Evolutionary conservation across 2,888 invertebrate genomes (phyloP).

Genomic region (Malthinus flaveolus): DNA sequence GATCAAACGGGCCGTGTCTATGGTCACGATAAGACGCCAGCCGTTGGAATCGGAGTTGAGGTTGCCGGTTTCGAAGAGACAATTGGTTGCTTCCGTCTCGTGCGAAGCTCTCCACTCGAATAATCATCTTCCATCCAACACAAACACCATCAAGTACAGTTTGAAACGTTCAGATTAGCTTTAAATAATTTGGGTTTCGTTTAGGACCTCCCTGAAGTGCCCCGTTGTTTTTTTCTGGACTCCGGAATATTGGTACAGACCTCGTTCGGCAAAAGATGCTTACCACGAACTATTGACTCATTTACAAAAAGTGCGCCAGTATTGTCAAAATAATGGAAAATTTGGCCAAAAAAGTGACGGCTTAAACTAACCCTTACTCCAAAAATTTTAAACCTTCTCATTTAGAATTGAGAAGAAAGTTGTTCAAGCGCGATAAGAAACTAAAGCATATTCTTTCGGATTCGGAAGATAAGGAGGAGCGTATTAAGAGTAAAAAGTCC

Average conservation of each 20-base stretch:
- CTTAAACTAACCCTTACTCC: too few species aligned
- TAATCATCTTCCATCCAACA: constrained; percentile 30
- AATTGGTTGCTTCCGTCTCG: constrained; percentile 55
- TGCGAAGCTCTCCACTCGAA: constrained; percentile 48
- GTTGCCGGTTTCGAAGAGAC: constrained; percentile 54
- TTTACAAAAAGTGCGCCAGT: constrained; percentile 43
- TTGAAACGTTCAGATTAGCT: not conserved
- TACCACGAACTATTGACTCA: constrained; percentile 54
- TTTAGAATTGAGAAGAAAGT: constrained; percentile 7
- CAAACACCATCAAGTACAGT: constrained; percentile 38
- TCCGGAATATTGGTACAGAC: constrained; percentile 60
- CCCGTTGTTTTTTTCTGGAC: constrained; percentile 60
- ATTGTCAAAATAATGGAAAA: constrained; percentile 34
- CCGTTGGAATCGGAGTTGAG: constrained; percentile 51
- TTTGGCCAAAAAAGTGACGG: not conserved
- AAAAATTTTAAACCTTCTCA: too few species aligned
- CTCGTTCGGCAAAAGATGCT: constrained; percentile 53
- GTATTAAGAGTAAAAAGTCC: not conserved
- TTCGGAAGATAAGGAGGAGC: not conserved
- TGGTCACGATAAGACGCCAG: constrained; percentile 51
- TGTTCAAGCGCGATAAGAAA: constrained; percentile 8
- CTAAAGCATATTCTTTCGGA: constrained; percentile 6
- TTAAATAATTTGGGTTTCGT: not conserved
- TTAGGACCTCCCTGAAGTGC: constrained; percentile 40
- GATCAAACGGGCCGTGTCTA: constrained; percentile 54